Evolutionary conservation across 2,888 invertebrate genomes (phyloP).

Genomic region (Orgyia antiqua): DNA sequence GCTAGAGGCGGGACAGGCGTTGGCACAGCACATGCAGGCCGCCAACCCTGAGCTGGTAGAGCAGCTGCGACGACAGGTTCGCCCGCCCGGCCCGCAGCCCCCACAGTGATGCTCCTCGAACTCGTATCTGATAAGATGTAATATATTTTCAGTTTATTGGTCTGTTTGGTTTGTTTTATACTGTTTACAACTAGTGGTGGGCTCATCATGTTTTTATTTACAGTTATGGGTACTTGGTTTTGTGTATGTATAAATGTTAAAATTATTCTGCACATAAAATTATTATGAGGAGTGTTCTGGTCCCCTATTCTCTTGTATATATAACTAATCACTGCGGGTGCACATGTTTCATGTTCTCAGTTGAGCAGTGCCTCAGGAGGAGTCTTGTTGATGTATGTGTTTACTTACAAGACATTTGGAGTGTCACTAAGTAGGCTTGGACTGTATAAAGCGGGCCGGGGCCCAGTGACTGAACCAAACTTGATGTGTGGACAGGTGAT

Average conservation of each 20-base stretch:
- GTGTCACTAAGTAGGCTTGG: no score
- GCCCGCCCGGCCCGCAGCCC: constrained; percentile 49
- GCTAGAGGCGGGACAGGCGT: constrained; percentile 84
- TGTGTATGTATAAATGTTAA: no score
- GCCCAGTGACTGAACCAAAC: no score
- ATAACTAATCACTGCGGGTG: neutral
- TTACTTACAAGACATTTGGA: no score
- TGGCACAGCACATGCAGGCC: constrained; percentile 89
- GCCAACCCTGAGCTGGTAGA: constrained; percentile 91
- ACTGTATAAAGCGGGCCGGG: no score
- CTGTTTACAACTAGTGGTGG: neutral
- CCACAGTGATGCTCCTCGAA: constrained; percentile 30
- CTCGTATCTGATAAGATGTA: constrained; percentile 23
- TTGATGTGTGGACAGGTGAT: constrained; percentile 16
- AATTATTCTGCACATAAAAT: no score
- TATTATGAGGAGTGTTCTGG: neutral
- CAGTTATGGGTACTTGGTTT: no score
- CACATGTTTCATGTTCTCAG: constrained; percentile 5
- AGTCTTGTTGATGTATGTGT: no score
- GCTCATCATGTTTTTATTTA: neutral
- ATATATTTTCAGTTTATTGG: constrained; percentile 24
- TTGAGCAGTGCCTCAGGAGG: no score
- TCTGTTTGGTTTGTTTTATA: constrained; percentile 2
- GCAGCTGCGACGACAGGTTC: constrained; percentile 84
- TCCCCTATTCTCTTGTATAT: no score